phyloP scores from a whole-genome alignment of 64 coral and sea anemone species.

The Exaiptasia diaphana region DNA sequence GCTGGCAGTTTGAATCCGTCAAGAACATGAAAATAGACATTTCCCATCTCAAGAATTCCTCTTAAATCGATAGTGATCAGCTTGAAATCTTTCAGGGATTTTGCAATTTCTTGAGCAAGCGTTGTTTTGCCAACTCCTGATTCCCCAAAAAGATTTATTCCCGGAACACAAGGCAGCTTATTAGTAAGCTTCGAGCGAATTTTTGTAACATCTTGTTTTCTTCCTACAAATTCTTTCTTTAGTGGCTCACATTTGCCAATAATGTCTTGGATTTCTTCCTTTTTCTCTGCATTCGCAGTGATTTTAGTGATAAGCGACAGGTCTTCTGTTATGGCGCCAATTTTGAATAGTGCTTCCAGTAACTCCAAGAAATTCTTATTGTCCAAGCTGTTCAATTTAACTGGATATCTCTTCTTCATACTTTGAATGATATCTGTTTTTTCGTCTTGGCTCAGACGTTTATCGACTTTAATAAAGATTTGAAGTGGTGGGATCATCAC shows the following conservation, averaged over 20 bases:
- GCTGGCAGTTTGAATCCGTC: neutral
- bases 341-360: no score
- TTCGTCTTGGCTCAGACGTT: no score
- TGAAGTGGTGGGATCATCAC: no score
- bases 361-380: no score
- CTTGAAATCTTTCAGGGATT: neutral
- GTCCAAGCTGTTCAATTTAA: no score
- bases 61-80: neutral
- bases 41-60: conserved; percentile 19
- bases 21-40: neutral
- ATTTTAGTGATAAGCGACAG: no score
- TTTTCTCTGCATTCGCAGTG: no score
- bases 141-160: conserved; percentile 24
- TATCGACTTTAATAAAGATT: no score
- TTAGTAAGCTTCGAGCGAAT: neutral
- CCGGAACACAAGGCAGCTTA: no score
- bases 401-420: no score
- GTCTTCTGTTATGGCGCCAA: no score
- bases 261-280: neutral
- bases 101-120: conserved; percentile 13
- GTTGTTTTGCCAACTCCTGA: conserved; percentile 26
- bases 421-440: no score
- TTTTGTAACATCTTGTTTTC: neutral
- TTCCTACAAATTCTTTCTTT: neutral
- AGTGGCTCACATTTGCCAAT: neutral